These are phyloP conservation scores for Leptopilina boulardi DNA, from an alignment of 1,140 invertebrate species.

Conservation along the genomic window DNA sequence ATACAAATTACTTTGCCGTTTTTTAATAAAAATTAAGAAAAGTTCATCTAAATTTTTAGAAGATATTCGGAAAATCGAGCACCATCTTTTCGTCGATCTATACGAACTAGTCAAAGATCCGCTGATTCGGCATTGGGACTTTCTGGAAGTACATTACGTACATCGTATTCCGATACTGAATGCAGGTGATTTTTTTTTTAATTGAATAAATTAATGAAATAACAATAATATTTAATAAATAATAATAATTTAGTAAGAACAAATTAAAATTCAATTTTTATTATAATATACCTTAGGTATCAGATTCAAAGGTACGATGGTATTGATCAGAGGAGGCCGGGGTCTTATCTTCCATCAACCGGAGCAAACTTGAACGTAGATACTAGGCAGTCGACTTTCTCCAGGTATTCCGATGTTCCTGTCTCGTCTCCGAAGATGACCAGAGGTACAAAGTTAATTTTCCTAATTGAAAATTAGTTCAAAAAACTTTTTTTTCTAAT, in stretches of 20 bases:
- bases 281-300: slow-evolving; percentile 36
- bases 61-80: slow-evolving; percentile 70
- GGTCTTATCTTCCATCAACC: slow-evolving; percentile 49
- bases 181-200: slow-evolving; percentile 69
- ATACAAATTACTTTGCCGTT: no score
- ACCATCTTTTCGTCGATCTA: slow-evolving; percentile 79
- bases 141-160: slow-evolving; percentile 77
- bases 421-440: slow-evolving; percentile 52
- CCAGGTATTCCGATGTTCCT: slow-evolving; percentile 68
- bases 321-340: slow-evolving; percentile 38
- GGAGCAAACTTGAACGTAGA: slow-evolving; percentile 48
- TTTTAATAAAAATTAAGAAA: no score
- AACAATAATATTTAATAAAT: not conserved
- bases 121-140: slow-evolving; percentile 78
- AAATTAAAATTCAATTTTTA: not conserved
- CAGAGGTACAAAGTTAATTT: slow-evolving; percentile 53
- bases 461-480: slow-evolving; percentile 1
- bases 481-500: not conserved
- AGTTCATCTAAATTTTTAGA: no score
- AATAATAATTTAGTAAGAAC: not conserved
- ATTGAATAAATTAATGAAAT: not conserved
- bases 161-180: slow-evolving; percentile 79
- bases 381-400: slow-evolving; percentile 66
- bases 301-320: slow-evolving; percentile 52
- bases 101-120: slow-evolving; percentile 83